These are phyloP conservation scores for Platysternon megacephalum DNA, from an alignment of 2,113 vertebrate genomes.

Conservation along the genomic window DNA sequence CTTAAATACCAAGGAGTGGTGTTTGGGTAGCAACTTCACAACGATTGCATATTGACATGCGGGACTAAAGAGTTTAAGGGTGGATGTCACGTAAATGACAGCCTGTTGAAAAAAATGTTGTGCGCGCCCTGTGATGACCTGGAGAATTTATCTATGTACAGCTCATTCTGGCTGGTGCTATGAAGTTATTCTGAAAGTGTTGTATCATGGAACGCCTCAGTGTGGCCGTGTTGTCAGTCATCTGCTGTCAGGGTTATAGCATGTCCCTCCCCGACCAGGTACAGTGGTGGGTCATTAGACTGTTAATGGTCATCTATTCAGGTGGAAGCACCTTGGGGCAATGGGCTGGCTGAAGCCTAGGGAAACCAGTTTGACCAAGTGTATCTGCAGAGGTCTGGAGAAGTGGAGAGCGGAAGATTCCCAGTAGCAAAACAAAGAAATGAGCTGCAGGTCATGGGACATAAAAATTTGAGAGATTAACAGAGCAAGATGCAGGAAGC, in stretches of 20 bases:
- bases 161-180: not conserved
- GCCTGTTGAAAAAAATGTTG: not conserved
- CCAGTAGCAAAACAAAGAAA: not conserved
- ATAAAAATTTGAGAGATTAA: not conserved
- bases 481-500: not conserved
- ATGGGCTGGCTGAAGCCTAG: not conserved
- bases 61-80: not conserved
- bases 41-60: not conserved
- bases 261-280: not conserved
- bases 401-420: not conserved
- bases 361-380: not conserved
- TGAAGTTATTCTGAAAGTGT: not conserved
- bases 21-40: not conserved
- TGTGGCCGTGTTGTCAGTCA: not conserved
- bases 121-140: not conserved
- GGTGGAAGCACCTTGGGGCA: not conserved
- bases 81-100: not conserved
- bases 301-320: not conserved
- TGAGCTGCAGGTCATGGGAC: not conserved
- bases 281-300: not conserved
- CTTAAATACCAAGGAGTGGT: not conserved
- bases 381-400: not conserved
- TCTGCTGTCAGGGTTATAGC: not conserved
- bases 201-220: not conserved
- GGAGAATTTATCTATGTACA: not conserved